Evolutionary conservation across 2,888 invertebrate species (phyloP), one percentile per base, ranked within the genome.

Genomic region (Pandemis corylana): DNA sequence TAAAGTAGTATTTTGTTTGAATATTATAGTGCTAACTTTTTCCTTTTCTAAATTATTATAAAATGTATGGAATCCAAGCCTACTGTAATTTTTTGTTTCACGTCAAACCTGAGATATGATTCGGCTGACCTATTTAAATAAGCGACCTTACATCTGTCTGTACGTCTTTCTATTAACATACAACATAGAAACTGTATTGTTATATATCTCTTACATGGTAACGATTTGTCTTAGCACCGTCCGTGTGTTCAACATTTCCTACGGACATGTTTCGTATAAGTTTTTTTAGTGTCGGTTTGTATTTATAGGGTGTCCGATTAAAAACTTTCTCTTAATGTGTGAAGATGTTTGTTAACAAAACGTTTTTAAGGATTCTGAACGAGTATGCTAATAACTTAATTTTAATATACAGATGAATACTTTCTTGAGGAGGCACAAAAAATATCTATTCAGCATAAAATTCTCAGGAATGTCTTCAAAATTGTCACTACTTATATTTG

Each of bases 81-180:
- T 53, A 15, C 67, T 67, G 53, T 41, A 53, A 9, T 12, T 67
- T 41, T 15, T 53, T 46, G 7, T 36, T 12, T 9, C n/a, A 9
- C 10, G 5, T 12, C n/a, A n/a, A 64, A 41, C 28, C 51, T 15
- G 41, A 75, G 71, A 71, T 67, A 71, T 71, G 63, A 71, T 75
- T 71, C 68, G 86, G 84, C 74, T 79, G 79, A 82, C 76, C 81
- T 83, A 90, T 90, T 90, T 90, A 84, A 90, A 90, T 89, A 87
- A 78, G 87, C 81, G 87, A 88, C 89, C 89, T 90, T 87, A 88
- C 85, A 86, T 83, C 71, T 71, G 73, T 76, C 79, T 80, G 83
- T 80, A 51, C 78, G 81, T 81, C 76, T 76, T 75, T 76, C 75
- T 79, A 86, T 85, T 87, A 84, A 76, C 87, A 87, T 87, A 84